These are phyloP conservation scores for Sterrhoptilus dennistouni DNA, from an alignment of 2,113 vertebrate genomes.

Conservation along the genomic window DNA sequence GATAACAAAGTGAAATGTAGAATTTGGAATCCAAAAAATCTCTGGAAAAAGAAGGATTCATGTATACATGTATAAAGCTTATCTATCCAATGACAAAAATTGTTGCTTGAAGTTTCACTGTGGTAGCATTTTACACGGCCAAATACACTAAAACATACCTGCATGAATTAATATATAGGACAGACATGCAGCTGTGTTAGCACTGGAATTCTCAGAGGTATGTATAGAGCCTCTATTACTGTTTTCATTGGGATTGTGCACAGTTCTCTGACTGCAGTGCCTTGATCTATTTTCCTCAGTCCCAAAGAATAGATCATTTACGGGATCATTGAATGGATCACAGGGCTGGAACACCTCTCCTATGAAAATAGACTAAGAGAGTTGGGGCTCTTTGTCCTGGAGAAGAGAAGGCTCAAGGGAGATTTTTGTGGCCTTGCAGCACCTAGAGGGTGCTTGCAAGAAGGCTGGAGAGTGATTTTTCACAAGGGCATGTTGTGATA, in stretches of 20 bases:
- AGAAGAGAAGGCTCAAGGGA: background rate
- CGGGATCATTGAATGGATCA: background rate
- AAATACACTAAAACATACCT: background rate
- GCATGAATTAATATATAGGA: background rate
- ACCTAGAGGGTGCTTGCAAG: background rate
- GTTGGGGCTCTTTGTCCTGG: background rate
- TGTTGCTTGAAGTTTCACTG: background rate
- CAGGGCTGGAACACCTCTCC: background rate
- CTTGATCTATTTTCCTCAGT: background rate
- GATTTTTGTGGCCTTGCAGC: background rate
- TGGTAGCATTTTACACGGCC: background rate
- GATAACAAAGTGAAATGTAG: background rate
- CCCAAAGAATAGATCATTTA: background rate
- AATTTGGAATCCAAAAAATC: background rate
- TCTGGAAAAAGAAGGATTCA: background rate
- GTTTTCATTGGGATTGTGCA: background rate
- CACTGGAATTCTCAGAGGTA: background rate
- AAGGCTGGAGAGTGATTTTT: background rate
- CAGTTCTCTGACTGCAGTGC: background rate
- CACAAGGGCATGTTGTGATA: background rate
- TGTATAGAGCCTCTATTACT: accelerated
- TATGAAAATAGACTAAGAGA: background rate
- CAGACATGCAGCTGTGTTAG: background rate
- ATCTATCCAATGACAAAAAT: background rate
- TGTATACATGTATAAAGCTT: background rate